These are phyloP conservation scores for Lochmaea crataegi DNA, from an alignment of 2,888 invertebrate species.

Conservation along the genomic window DNA sequence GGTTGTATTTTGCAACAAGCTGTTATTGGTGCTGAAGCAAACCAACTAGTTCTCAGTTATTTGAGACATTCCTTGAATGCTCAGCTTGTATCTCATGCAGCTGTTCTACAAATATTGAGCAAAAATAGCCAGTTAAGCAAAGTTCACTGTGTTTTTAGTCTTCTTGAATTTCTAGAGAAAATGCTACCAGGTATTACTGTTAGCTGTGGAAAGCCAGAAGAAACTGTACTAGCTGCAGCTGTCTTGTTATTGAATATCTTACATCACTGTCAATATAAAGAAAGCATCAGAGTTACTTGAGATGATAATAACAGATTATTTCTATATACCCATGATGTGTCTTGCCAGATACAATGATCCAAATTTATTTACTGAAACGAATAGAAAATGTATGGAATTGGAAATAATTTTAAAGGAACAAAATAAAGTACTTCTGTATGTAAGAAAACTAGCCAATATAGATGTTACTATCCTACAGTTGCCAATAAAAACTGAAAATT, in stretches of 20 bases:
- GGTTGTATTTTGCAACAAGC: constrained; percentile 96
- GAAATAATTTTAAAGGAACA: constrained; percentile 64
- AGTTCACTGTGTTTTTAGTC: constrained; percentile 82
- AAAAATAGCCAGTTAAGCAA: constrained; percentile 86
- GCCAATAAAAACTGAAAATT: constrained; percentile 54
- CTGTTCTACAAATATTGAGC: constrained; percentile 87
- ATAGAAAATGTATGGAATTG: constrained; percentile 78
- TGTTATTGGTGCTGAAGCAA: constrained; percentile 92
- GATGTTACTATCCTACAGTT: constrained; percentile 54
- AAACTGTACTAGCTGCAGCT: constrained; percentile 84
- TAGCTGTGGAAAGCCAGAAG: constrained; percentile 87
- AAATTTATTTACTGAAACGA: constrained; percentile 69
- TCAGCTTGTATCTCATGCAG: constrained; percentile 91
- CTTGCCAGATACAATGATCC: constrained; percentile 84
- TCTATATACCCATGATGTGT: constrained; percentile 84
- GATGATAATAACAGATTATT: constrained; percentile 73
- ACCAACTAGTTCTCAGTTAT: constrained; percentile 90
- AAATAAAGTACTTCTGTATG: constrained; percentile 50
- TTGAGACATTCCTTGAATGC: constrained; percentile 91
- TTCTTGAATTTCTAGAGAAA: constrained; percentile 86
- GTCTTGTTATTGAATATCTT: constrained; percentile 87
- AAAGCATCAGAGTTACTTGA: constrained; percentile 74
- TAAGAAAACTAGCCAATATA: constrained; percentile 55
- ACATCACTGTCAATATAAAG: constrained; percentile 70
- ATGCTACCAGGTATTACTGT: constrained; percentile 70